phyloP scores from a whole-genome alignment of 1,140 invertebrate genomes.

The Sitobion miscanthi region DNA sequence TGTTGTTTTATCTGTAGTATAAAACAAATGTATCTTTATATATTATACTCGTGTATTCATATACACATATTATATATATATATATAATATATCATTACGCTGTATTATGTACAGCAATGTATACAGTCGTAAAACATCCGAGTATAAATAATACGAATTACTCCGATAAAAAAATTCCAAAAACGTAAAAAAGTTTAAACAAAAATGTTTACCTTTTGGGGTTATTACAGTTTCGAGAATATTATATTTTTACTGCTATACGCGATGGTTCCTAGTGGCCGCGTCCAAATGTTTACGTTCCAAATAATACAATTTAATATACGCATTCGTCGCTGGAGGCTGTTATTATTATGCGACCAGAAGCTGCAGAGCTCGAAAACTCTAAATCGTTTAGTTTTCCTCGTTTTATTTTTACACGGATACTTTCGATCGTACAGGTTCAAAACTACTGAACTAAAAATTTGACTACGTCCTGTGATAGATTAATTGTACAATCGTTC shows the following conservation, averaged over 20 bases:
- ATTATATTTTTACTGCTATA: neutral
- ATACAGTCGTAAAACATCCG: neutral
- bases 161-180: neutral
- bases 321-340: neutral
- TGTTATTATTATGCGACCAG: neutral
- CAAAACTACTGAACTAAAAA: neutral
- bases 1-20: neutral
- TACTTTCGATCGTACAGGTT: neutral
- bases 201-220: conserved; percentile 18
- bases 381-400: neutral
- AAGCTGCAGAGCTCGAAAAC: neutral
- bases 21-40: neutral
- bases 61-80: neutral
- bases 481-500: neutral
- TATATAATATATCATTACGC: neutral
- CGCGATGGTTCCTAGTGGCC: neutral
- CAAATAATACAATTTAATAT: neutral
- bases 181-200: neutral
- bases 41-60: neutral
- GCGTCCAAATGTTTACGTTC: neutral
- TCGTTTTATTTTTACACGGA: neutral
- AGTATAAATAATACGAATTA: conserved; percentile 6
- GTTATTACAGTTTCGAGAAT: neutral
- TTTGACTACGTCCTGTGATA: neutral
- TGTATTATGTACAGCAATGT: neutral